Base-by-base conservation (phyloP, 1,140 invertebrate genomes). In the Branchinecta lynchi region DNA sequence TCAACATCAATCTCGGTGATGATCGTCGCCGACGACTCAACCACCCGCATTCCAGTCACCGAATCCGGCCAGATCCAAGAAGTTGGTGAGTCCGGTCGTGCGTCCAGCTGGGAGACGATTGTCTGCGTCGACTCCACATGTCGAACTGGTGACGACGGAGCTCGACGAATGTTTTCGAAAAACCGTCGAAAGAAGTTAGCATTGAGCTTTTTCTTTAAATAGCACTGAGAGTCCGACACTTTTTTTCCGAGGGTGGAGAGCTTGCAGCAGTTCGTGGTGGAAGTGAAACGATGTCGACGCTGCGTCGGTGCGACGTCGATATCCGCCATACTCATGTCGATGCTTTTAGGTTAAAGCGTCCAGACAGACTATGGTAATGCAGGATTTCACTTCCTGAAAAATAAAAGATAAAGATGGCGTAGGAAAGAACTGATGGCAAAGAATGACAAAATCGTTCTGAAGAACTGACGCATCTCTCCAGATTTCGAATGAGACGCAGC, bases 201-300 rank as follows among this genome's bases (percentile, higher is more conserved):
- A 60, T 60, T 60, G 17, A 60, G 51, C 17, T 60, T 60, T 60
- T 60, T 60, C 51, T 60, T 60, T 60, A 60, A 15, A 6, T 60
- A 60, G 17, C 51, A 60, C 17, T 60, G 51, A 20, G 51, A 60
- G 17, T 60, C 51, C 51, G 51, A 60, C 12, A 60, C 51, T 60
- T 20, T 12, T 20, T 60, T 60, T 12, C 51, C 51, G 17, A 60
- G 12, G 12, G 51, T 60, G 12, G 51, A 60, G 12, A 60, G 12
- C 17, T 12, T 60, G 51, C 51, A 60, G 51, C 51, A 60, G 12
- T 60, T 60, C 12, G 51, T 60, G 12, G 51, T 60, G 51, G 51
- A 60, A 60, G 51, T 60, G 51, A 60, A 60, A 60, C 51, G 51
- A 60, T 60, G 12, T 60, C 2, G 51, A 60, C 51, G 51, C 17